phyloP scores from a whole-genome alignment of 2,888 invertebrate genomes.

The Vanessa cardui region DNA sequence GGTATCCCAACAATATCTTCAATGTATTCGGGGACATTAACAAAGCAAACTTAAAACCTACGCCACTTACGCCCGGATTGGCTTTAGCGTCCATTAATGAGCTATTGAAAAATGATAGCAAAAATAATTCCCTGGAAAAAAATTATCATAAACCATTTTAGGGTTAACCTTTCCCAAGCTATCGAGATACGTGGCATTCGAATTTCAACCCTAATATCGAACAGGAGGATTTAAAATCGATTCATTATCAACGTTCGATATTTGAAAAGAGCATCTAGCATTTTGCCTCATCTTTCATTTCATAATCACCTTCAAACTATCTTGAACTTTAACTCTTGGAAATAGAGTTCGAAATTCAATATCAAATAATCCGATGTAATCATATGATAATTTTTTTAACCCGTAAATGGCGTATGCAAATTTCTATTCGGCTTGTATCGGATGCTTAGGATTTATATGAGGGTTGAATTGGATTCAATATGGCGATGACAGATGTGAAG shows the following conservation, averaged over 20 bases:
- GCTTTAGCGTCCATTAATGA: slow-evolving; percentile 71
- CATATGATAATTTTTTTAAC: slow-evolving; percentile 64
- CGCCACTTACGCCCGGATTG: slow-evolving; percentile 71
- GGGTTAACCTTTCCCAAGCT: slow-evolving; percentile 67
- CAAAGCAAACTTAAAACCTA: slow-evolving; percentile 59
- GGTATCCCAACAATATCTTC: slow-evolving; percentile 68
- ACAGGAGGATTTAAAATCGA: slow-evolving; percentile 19
- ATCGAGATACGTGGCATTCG: neutral
- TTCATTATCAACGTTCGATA: neutral
- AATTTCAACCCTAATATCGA: slow-evolving; percentile 41
- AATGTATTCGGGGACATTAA: slow-evolving; percentile 59
- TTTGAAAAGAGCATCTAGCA: slow-evolving; percentile 52
- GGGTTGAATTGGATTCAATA: slow-evolving; percentile 64
- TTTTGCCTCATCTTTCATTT: slow-evolving; percentile 32
- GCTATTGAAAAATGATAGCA: slow-evolving; percentile 83
- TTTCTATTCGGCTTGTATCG: slow-evolving; percentile 51
- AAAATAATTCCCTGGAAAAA: slow-evolving; percentile 68
- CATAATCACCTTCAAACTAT: slow-evolving; percentile 18
- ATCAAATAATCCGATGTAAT: slow-evolving; percentile 39
- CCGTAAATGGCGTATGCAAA: slow-evolving; percentile 78
- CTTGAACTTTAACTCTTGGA: slow-evolving; percentile 36
- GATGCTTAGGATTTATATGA: slow-evolving; percentile 47
- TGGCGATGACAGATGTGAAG: slow-evolving; percentile 76
- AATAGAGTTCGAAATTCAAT: slow-evolving; percentile 5
- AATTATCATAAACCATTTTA: slow-evolving; percentile 77